These are phyloP conservation scores for Mustela lutreola DNA, from an alignment of 2,113 vertebrate genomes.

Conservation along the genomic window DNA sequence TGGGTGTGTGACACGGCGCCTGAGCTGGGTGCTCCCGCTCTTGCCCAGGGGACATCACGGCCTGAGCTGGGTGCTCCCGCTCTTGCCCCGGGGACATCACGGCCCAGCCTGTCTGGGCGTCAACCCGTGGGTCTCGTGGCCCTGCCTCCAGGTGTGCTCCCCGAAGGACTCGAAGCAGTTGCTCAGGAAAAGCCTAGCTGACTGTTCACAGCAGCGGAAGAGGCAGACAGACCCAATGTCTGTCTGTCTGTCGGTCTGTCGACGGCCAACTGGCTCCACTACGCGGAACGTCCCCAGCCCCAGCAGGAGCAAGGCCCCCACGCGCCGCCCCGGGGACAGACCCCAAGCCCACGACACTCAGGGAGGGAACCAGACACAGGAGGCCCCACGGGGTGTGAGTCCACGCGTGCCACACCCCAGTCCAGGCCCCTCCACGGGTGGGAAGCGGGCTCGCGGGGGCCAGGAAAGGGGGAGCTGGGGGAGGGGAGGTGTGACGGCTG, in stretches of 20 bases:
- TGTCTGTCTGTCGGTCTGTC: not conserved
- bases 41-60: not conserved
- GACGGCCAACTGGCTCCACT: not conserved
- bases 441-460: not conserved
- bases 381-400: not conserved
- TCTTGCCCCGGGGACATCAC: not conserved
- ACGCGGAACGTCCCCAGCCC: rapidly evolving
- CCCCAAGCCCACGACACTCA: not conserved
- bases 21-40: rapidly evolving
- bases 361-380: not conserved
- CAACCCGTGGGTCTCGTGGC: not conserved
- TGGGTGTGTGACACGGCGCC: not conserved
- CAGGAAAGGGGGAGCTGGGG: not conserved
- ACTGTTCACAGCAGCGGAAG: not conserved
- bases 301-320: not conserved
- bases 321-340: rapidly evolving
- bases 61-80: too few relatives aligned
- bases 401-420: not conserved
- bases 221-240: not conserved
- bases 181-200: not conserved
- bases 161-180: not conserved
- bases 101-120: not conserved
- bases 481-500: too few relatives aligned
- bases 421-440: not conserved
- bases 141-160: too few relatives aligned